Evolutionary conservation across 2,113 vertebrate species (phyloP).

Genomic region (Drymodes brunneopygia): DNA sequence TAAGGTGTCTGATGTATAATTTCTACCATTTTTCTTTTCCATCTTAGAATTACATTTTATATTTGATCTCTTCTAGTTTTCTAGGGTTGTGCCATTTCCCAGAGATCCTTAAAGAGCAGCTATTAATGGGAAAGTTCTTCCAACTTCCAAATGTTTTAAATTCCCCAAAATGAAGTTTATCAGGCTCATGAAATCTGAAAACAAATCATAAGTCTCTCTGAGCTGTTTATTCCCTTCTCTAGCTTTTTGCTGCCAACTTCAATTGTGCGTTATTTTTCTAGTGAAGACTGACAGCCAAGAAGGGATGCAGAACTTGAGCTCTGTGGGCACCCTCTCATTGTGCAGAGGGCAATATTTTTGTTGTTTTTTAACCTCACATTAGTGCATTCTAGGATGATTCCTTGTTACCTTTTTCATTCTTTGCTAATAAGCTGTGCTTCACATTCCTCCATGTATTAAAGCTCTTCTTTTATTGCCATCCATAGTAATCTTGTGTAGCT

Average conservation of each 20-base stretch:
- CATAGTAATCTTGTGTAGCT: background rate
- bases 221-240: background rate
- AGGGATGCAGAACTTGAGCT: background rate
- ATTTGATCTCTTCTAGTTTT: background rate
- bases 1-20: background rate
- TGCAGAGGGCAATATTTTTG: background rate
- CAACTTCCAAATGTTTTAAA: background rate
- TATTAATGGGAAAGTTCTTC: background rate
- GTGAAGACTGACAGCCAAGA: background rate
- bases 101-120: background rate
- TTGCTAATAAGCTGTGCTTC: background rate
- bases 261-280: background rate
- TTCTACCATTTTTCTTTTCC: background rate
- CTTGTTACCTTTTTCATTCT: background rate
- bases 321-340: background rate
- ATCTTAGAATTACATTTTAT: background rate
- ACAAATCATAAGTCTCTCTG: background rate
- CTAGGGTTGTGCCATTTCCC: background rate
- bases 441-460: accelerated
- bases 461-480: background rate
- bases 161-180: background rate
- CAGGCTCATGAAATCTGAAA: background rate
- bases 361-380: accelerated
- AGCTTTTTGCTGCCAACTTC: background rate
- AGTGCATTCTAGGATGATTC: background rate